Percentiles rank a stretch among this genome's conserved stretches.
These are phyloP conservation scores for Heteractis magnifica DNA, from an alignment of 92 coral and sea anemone genomes.

Conservation along the genomic window DNA sequence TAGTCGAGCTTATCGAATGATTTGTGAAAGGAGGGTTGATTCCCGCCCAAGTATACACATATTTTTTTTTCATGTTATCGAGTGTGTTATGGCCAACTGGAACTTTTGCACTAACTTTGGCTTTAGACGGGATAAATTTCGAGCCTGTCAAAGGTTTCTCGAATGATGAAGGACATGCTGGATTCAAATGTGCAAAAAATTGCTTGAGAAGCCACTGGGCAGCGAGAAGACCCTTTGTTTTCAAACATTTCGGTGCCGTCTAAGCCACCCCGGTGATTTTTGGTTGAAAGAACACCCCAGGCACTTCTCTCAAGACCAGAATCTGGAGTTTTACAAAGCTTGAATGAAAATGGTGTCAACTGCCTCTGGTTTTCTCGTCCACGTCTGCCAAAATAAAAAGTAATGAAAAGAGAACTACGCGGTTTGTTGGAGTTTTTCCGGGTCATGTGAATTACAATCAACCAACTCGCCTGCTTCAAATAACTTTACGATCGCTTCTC, in stretches of 20 bases:
- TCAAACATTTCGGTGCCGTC: slow-evolving; percentile 7
- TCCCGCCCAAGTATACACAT: background rate
- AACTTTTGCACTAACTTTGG: background rate
- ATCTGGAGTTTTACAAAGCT: slow-evolving; percentile 27
- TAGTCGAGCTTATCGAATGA: background rate
- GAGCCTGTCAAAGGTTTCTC: slow-evolving; percentile 28
- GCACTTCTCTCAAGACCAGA: no score
- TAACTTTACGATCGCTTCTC: slow-evolving; percentile 26
- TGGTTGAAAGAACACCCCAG: no score
- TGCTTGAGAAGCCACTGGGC: slow-evolving; percentile 42
- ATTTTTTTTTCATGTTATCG: background rate
- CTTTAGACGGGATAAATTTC: slow-evolving; percentile 34
- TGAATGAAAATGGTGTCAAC: slow-evolving; percentile 13
- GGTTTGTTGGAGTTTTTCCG: slow-evolving; percentile 32
- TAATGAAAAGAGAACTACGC: slow-evolving; percentile 39
- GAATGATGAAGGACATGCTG: slow-evolving; percentile 23
- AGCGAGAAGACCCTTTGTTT: slow-evolving; percentile 17
- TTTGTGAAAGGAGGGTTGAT: background rate
- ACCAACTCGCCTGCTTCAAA: slow-evolving; percentile 41
- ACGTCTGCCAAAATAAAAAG: slow-evolving; percentile 46
- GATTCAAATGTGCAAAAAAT: slow-evolving; percentile 40
- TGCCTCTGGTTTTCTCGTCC: slow-evolving; percentile 45
- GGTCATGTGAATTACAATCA: slow-evolving; percentile 21
- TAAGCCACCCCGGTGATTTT: no score
- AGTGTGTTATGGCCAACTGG: background rate